Evolutionary conservation across 1,140 invertebrate species (phyloP).

Genomic region (Drosophila navojoa): DNA sequence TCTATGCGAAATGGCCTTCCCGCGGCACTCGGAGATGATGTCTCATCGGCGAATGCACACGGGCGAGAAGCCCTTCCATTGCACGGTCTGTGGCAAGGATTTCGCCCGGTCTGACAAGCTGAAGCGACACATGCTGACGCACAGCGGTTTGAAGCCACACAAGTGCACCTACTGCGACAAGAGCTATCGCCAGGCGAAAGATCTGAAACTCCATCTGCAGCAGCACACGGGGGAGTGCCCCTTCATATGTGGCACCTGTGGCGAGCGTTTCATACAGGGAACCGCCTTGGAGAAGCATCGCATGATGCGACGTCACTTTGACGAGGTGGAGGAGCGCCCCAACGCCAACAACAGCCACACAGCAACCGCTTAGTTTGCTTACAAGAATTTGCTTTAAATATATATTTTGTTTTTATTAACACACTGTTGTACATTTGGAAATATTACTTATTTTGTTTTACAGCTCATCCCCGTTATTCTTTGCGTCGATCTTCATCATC

Average conservation of each 20-base stretch:
- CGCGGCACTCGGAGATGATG: conserved; percentile 62
- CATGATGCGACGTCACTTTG: conserved; percentile 72
- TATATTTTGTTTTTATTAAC: conserved; percentile 17
- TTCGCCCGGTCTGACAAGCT: conserved; percentile 71
- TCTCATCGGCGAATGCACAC: conserved; percentile 70
- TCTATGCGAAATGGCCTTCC: conserved; percentile 75
- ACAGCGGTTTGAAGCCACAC: conserved; percentile 70
- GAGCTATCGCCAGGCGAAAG: conserved; percentile 70
- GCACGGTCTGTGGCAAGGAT: conserved; percentile 72
- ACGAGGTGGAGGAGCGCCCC: conserved; percentile 57
- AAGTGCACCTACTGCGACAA: conserved; percentile 74
- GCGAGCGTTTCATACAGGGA: conserved; percentile 70
- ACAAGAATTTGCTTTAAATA: conserved; percentile 5
- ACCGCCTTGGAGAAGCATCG: conserved; percentile 69
- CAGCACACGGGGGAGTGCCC: conserved; percentile 71
- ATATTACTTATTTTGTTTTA: conserved; percentile 51
- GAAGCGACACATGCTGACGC: conserved; percentile 69
- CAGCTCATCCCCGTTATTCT: conserved; percentile 77
- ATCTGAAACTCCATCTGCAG: conserved; percentile 66
- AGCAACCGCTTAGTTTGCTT: conserved; percentile 2
- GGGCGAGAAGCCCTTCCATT: conserved; percentile 70
- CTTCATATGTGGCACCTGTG: conserved; percentile 66
- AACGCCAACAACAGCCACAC: not conserved
- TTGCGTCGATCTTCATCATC: conserved; percentile 90
- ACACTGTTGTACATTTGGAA: not conserved